Percentiles rank a stretch among this genome's conserved stretches.
phyloP scores from a whole-genome alignment of 2,113 vertebrate species.

The Megaptera novaeangliae region DNA sequence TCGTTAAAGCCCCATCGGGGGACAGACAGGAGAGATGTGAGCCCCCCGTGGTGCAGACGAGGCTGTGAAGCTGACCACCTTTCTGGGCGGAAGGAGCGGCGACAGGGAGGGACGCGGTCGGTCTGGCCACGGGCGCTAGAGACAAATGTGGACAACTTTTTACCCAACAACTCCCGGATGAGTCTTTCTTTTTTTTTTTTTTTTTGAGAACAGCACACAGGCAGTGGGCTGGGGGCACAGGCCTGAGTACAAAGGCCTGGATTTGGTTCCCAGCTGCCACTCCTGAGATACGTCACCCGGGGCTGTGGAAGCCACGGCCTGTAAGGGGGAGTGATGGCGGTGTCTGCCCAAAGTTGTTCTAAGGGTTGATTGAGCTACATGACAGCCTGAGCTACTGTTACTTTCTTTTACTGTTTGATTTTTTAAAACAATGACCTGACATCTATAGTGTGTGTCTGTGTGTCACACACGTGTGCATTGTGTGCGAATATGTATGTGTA shows the following conservation, averaged over 20 bases:
- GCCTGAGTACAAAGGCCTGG: not conserved
- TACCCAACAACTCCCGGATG: not conserved
- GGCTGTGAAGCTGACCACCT: not conserved
- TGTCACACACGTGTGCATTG: not conserved
- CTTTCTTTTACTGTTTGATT: not conserved
- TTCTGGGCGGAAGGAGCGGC: not conserved
- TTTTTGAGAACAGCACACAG: not conserved
- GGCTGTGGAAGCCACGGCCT: not conserved
- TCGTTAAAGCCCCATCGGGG: not conserved
- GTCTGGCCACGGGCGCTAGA: not conserved
- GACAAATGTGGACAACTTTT: not conserved
- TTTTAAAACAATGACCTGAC: not conserved
- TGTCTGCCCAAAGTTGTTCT: not conserved
- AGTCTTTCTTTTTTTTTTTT: too few relatives aligned
- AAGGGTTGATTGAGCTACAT: not conserved
- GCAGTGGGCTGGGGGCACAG: too few relatives aligned
- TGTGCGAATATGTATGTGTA: rapidly evolving
- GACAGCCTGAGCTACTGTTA: not conserved
- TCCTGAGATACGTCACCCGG: not conserved
- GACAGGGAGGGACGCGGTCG: not conserved
- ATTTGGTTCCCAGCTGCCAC: not conserved
- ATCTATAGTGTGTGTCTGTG: not conserved
- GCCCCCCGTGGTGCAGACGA: not conserved
- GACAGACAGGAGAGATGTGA: not conserved
- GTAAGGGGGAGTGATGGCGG: not conserved